Conservation (phyloP, 2,797 vertebrate species). For the Lagorchestes hirsutus region DNA sequence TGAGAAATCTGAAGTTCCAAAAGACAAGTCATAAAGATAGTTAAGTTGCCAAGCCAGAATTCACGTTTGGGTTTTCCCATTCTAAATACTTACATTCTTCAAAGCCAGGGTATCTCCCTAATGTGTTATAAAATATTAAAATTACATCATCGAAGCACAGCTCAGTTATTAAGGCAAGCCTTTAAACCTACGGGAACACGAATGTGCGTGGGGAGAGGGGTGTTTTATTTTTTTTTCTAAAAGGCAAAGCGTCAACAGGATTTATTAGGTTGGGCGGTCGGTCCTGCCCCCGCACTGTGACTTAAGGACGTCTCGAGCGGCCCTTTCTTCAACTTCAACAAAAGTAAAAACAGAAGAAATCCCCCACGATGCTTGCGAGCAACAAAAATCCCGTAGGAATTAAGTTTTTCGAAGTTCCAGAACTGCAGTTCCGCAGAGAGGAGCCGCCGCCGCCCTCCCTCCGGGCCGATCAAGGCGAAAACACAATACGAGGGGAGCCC, state of each 20-base stretch:
- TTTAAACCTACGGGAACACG: conserved; percentile 21
- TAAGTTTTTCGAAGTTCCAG: conserved; percentile 49
- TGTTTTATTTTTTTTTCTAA: background rate
- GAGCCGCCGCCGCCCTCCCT: background rate
- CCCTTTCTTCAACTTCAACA: conserved; percentile 19
- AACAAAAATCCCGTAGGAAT: background rate
- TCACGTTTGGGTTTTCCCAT: background rate
- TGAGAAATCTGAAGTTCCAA: background rate
- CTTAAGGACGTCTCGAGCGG: background rate
- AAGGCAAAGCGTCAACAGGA: conserved; percentile 23
- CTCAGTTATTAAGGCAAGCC: conserved; percentile 31
- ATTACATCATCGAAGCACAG: conserved; percentile 29
- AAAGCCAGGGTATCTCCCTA: background rate
- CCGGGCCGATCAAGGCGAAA: background rate
- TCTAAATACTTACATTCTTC: background rate
- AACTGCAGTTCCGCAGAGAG: conserved; percentile 17
- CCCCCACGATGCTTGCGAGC: background rate
- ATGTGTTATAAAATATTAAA: background rate
- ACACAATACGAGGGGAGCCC: conserved; percentile 46
- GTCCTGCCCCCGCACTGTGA: background rate
- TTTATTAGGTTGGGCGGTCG: too few relatives aligned
- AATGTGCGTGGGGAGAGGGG: background rate
- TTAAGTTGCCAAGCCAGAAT: background rate
- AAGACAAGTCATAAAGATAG: background rate
- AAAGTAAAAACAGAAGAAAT: background rate